Percentiles rank a stretch among this genome's conserved stretches.
phyloP scores from a whole-genome alignment of 2,888 invertebrate species.

The Linyphia triangularis region DNA sequence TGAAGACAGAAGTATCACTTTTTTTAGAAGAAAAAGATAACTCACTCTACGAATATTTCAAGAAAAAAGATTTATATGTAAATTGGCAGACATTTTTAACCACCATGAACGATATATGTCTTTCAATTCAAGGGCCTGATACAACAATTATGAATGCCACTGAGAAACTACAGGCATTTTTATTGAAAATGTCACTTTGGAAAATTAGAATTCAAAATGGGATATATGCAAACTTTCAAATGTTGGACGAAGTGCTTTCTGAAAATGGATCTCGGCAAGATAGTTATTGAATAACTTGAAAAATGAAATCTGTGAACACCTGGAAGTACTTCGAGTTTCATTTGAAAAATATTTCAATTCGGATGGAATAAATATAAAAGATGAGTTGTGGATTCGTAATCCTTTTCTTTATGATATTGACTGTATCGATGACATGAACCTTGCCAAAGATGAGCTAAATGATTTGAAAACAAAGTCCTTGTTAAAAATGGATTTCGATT shows the following conservation, averaged over 20 bases:
- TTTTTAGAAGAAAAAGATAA: slow-evolving; percentile 3
- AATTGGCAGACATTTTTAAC: too few species aligned
- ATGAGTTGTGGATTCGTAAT: slow-evolving; percentile 68
- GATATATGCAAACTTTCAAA: slow-evolving; percentile 68
- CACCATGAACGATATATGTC: slow-evolving; percentile 62
- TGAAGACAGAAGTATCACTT: slow-evolving; percentile 46
- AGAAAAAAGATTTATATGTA: background rate
- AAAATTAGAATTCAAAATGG: slow-evolving; percentile 66
- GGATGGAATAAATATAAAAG: slow-evolving; percentile 64
- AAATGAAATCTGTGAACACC: background rate
- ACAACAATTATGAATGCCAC: slow-evolving; percentile 65
- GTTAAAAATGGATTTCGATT: background rate
- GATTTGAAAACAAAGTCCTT: too few species aligned
- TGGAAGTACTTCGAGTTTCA: background rate
- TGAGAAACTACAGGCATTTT: slow-evolving; percentile 67
- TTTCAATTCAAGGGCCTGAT: slow-evolving; percentile 67
- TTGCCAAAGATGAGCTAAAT: background rate
- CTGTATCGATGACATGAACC: slow-evolving; percentile 34
- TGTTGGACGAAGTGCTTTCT: slow-evolving; percentile 56
- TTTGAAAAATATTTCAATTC: too few species aligned
- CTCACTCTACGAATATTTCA: too few species aligned
- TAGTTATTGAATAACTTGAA: too few species aligned
- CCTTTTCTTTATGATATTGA: slow-evolving; percentile 67
- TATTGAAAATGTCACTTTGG: slow-evolving; percentile 63
- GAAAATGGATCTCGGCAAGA: slow-evolving; percentile 49